These are phyloP conservation scores for Neopelma chrysocephalum DNA, from an alignment of 2,797 vertebrate genomes.

Conservation along the genomic window DNA sequence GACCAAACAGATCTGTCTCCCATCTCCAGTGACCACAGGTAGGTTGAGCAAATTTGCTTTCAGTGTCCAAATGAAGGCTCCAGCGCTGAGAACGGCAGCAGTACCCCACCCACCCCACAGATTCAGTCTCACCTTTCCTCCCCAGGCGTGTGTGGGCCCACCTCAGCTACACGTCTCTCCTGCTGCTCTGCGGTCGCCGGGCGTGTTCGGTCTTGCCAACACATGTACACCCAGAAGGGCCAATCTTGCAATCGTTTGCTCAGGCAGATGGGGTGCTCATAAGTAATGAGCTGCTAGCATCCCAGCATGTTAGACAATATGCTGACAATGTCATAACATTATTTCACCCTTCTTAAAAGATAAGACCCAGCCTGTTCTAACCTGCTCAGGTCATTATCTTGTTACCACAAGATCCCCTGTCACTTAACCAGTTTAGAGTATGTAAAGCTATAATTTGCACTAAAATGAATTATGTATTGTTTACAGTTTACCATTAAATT, in stretches of 20 bases:
- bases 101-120: not conserved
- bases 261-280: slow-evolving; percentile 17
- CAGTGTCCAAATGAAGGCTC: not conserved
- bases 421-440: slow-evolving; percentile 40
- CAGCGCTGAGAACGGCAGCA: accelerated
- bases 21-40: accelerated
- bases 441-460: slow-evolving; percentile 55
- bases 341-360: slow-evolving; percentile 51
- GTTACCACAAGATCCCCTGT: slow-evolving; percentile 55
- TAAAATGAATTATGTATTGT: slow-evolving; percentile 61
- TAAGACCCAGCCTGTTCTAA: slow-evolving; percentile 49
- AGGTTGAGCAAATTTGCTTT: not conserved
- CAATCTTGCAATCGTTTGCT: slow-evolving; percentile 14
- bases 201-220: not conserved
- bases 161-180: not conserved
- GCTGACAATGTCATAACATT: slow-evolving; percentile 65
- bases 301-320: slow-evolving; percentile 51
- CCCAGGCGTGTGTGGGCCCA: not conserved
- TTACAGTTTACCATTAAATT: slow-evolving; percentile 60
- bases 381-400: slow-evolving; percentile 59
- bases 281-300: slow-evolving; percentile 47
- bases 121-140: not conserved
- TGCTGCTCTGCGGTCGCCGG: not conserved
- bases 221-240: not conserved
- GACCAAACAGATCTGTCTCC: not conserved